A percentile compares a stretch with the other conserved stretches of the same genome.
Evolutionary conservation across 2,797 vertebrate species (phyloP).

Genomic region (Sarcoramphus papa): DNA sequence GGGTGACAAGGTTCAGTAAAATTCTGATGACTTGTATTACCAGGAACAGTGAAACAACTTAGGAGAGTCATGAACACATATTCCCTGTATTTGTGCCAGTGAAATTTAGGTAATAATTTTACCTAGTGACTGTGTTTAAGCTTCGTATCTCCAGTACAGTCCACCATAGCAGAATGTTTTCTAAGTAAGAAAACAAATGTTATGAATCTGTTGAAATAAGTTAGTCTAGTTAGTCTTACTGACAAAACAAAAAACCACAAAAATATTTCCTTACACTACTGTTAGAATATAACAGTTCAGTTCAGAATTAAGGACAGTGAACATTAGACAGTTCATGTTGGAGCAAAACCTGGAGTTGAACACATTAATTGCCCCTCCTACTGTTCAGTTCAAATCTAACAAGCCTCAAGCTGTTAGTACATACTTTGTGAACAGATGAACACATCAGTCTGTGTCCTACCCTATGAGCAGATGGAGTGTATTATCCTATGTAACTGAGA

Average conservation of each 20-base stretch:
- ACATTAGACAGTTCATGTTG: neutral
- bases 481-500: neutral
- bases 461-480: fast-evolving
- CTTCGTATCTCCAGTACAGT: neutral
- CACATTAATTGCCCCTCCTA: neutral
- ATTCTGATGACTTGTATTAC: neutral
- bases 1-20: neutral
- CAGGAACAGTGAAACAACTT: neutral
- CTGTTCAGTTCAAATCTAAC: neutral
- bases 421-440: neutral
- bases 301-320: neutral
- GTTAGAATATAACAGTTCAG: neutral
- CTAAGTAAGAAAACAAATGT: neutral
- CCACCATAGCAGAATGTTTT: neutral
- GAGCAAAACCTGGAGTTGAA: neutral
- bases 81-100: neutral
- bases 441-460: neutral
- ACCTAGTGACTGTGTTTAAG: neutral
- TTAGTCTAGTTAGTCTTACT: neutral
- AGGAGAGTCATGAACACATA: neutral
- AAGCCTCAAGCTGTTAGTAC: neutral
- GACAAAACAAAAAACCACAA: neutral
- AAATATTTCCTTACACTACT: neutral
- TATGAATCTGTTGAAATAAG: neutral
- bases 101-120: neutral